Percentiles rank a stretch among this genome's conserved stretches.
phyloP scores from a whole-genome alignment of 2,888 invertebrate genomes.

The Cyrtodaria siliqua region DNA sequence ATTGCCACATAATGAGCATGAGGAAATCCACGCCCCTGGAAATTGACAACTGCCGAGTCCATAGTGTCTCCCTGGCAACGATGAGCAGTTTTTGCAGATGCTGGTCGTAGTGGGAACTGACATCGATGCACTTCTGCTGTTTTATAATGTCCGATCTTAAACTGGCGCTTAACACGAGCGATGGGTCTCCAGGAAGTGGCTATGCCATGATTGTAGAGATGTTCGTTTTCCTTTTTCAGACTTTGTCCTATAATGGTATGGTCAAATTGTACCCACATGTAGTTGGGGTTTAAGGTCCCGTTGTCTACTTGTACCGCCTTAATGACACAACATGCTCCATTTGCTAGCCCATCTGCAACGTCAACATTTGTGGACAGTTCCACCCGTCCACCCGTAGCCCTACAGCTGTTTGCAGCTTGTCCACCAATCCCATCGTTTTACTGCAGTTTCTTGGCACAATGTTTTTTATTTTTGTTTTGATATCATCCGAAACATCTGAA shows the following conservation, averaged over 20 bases:
- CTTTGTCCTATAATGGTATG: neutral
- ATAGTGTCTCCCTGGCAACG: slow-evolving; percentile 47
- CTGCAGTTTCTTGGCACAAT: neutral
- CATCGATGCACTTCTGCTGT: slow-evolving; percentile 20
- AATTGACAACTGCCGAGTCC: slow-evolving; percentile 34
- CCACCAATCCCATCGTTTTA: slow-evolving; percentile 15
- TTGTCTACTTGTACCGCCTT: slow-evolving; percentile 1
- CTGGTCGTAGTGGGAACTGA: slow-evolving; percentile 42
- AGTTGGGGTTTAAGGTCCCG: neutral
- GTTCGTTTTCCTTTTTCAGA: slow-evolving; percentile 6
- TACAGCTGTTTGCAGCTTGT: slow-evolving; percentile 18
- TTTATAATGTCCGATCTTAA: slow-evolving; percentile 41
- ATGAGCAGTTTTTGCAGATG: slow-evolving; percentile 40
- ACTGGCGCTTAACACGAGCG: slow-evolving; percentile 25
- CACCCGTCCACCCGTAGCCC: slow-evolving; percentile 27
- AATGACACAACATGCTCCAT: slow-evolving; percentile 33
- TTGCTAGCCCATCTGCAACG: slow-evolving; percentile 51
- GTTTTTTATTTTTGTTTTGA: slow-evolving; percentile 11
- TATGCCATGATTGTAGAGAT: slow-evolving; percentile 11
- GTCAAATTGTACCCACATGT: slow-evolving; percentile 14
- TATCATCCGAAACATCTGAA: slow-evolving; percentile 1
- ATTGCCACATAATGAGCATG: slow-evolving; percentile 53
- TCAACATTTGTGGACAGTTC: slow-evolving; percentile 43
- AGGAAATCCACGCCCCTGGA: slow-evolving; percentile 6
- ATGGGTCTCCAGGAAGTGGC: slow-evolving; percentile 27